Evolutionary conservation across 2,888 invertebrate species (phyloP), one percentile per base, ranked within the genome.

Genomic region (Hypolimnas misippus): DNA sequence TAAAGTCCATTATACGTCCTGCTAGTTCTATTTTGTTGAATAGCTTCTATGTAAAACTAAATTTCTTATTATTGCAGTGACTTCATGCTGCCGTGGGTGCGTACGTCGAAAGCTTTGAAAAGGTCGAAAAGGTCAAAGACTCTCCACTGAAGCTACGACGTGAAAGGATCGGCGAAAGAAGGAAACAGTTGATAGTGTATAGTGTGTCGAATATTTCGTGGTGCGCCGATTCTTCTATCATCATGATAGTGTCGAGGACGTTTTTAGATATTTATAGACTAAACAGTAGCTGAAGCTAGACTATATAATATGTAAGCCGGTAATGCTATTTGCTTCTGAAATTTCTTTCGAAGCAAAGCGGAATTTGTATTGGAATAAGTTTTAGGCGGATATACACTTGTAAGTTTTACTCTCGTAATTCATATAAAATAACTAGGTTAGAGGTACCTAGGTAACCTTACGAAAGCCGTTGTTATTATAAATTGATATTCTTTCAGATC

Each of bases 21-120:
- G n/a, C n/a, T n/a, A 2, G 31, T 31, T 31, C 2, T 5, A 31
- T 31, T 7, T 31, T 31, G 31, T 31, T 31, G 31, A 7, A 7
- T 7, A 7, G 5, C 8, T 8, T 7, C 5, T 31, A 40, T 6
- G 16, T 7, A 6, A 14, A 42, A 40, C 5, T 54, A 38, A 40
- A 35, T 42, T 44, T n/a, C 1, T 52, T 49, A 14, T 50, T 50
- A 21, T 86, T 87, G 2, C 84, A 90, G 90, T 46, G 77, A 83
- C 70, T 90, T 90, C 69, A 75, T 81, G 73, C 76, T 87, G 40
- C 87, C 91, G 0, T 91, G 91, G 91, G 84, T 90, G 67, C 75
- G 83, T 67, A 83, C 76, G 16, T 85, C 89, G 0, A 88, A 87
- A 67, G 83, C 89, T 6, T 71, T 83, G 71, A 91, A 89, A 72